These are phyloP conservation scores for Solea solea DNA, from an alignment of 2,113 vertebrate species.

Conservation along the genomic window DNA sequence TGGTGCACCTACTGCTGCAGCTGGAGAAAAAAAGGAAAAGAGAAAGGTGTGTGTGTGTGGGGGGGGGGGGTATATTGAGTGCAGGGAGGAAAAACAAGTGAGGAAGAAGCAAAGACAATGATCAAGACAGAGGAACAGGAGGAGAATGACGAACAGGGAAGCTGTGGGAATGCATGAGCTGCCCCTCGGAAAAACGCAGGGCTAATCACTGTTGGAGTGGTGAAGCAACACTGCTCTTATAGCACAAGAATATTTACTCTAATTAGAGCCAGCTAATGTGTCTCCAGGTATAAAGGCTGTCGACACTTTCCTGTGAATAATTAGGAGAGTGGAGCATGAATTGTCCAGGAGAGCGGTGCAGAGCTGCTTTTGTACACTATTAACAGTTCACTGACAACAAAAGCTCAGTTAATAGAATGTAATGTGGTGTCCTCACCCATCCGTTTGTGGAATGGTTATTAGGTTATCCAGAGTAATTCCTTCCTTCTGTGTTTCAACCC, in stretches of 20 bases:
- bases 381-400: constrained; percentile 70
- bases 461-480: constrained; percentile 61
- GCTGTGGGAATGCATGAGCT: constrained; percentile 30
- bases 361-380: constrained; percentile 62
- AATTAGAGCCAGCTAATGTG: constrained; percentile 76
- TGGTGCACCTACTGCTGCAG: constrained; percentile 32
- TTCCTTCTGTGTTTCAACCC: constrained; percentile 53
- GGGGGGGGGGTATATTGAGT: constrained; percentile 55
- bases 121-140: constrained; percentile 47
- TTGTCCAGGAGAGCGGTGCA: constrained; percentile 63
- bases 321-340: constrained; percentile 56
- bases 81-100: constrained; percentile 29
- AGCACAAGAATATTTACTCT: constrained; percentile 71
- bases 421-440: constrained; percentile 62
- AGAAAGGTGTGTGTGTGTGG: background rate
- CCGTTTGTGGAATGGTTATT: constrained; percentile 66
- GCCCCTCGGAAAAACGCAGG: constrained; percentile 48
- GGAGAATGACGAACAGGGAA: constrained; percentile 37
- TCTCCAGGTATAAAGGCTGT: constrained; percentile 73
- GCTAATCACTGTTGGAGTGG: constrained; percentile 44
- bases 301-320: constrained; percentile 64
- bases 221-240: constrained; percentile 47
- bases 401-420: constrained; percentile 65
- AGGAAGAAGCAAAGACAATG: constrained; percentile 50
- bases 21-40: background rate